phyloP scores from a whole-genome alignment of 2,888 invertebrate species.

The Rotaria socialis region DNA sequence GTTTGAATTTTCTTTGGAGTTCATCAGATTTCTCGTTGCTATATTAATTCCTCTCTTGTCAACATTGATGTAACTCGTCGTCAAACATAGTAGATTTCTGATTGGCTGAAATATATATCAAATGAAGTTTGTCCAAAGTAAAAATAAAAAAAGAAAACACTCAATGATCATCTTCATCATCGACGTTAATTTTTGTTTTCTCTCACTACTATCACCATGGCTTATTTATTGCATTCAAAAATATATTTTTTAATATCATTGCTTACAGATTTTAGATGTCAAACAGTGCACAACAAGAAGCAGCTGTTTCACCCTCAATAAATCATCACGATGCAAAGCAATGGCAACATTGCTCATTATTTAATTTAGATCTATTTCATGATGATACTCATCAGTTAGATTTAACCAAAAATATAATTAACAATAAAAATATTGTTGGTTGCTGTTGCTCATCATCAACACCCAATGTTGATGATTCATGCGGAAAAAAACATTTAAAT shows the following conservation, averaged over 20 bases:
- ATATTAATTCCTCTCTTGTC: not conserved
- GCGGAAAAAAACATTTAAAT: not conserved
- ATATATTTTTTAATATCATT: not conserved
- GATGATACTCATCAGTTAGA: not conserved
- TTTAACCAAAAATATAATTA: not conserved
- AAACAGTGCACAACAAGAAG: not conserved
- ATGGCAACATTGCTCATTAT: slow-evolving; percentile 32
- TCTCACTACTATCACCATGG: not conserved
- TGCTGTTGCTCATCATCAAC: not conserved
- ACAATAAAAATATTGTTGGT: not conserved
- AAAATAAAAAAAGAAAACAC: not conserved
- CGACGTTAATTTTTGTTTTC: not conserved
- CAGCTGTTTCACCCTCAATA: not conserved
- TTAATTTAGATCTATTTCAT: not conserved
- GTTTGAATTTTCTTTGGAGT: no score
- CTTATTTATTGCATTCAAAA: not conserved
- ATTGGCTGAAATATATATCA: not conserved
- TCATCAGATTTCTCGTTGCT: not conserved
- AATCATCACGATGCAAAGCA: not conserved
- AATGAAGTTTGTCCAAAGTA: not conserved
- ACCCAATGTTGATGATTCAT: not conserved
- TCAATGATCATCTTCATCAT: slow-evolving; percentile 1
- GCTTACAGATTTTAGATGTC: not conserved
- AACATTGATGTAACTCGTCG: not conserved
- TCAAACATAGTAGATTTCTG: not conserved